These are phyloP conservation scores for Apogon hyalosoma DNA, from an alignment of 2,797 vertebrate species.

Conservation along the genomic window DNA sequence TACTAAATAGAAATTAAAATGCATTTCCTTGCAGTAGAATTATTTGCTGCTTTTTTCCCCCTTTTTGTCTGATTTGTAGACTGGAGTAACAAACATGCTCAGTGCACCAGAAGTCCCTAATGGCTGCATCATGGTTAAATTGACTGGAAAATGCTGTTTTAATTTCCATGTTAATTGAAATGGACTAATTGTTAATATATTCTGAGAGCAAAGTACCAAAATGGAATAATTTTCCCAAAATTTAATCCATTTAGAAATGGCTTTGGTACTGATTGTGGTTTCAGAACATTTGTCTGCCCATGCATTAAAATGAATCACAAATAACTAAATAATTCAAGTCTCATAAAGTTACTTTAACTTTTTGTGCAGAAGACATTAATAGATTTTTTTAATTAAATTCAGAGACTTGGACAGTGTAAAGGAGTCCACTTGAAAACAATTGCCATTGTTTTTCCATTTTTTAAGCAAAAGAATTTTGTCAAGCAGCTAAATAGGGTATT, in stretches of 20 bases:
- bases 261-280: slow-evolving; percentile 56
- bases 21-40: slow-evolving; percentile 35
- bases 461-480: slow-evolving; percentile 86
- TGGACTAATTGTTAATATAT: slow-evolving; percentile 97
- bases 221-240: slow-evolving; percentile 76
- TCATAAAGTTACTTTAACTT: slow-evolving; percentile 56
- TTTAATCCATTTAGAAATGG: slow-evolving; percentile 75
- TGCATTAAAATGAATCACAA: slow-evolving; percentile 46
- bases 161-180: slow-evolving; percentile 98
- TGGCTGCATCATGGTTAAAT: slow-evolving; percentile 94
- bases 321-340: slow-evolving; percentile 62
- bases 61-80: slow-evolving; percentile 48
- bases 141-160: slow-evolving; percentile 98
- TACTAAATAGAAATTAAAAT: slow-evolving; percentile 33
- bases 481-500: slow-evolving; percentile 93
- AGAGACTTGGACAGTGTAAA: slow-evolving; percentile 71
- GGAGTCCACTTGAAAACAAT: slow-evolving; percentile 84
- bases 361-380: slow-evolving; percentile 39
- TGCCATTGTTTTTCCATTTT: slow-evolving; percentile 82
- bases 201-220: slow-evolving; percentile 82
- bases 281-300: slow-evolving; percentile 54
- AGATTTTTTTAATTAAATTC: slow-evolving; percentile 54
- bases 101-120: slow-evolving; percentile 84
- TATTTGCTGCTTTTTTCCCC: slow-evolving; percentile 39
- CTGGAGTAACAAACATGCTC: slow-evolving; percentile 71